Base-by-base conservation (phyloP, 92 coral and sea anemone species). In the Zoanthus sociatus region DNA sequence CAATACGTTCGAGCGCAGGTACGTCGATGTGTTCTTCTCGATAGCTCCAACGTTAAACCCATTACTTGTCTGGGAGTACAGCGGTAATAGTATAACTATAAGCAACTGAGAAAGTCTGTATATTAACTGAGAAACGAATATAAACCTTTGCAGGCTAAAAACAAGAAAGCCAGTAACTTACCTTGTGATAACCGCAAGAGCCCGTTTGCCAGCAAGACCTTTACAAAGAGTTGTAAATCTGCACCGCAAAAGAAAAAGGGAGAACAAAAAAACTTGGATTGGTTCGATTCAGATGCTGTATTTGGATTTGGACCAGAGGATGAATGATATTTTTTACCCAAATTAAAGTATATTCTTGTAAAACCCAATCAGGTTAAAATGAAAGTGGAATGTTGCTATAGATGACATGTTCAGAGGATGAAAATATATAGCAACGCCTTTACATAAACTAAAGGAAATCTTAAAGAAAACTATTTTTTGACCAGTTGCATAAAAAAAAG, bases 201-300 rank as follows among this genome's bases (percentile, higher is more conserved):
- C 51, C 95, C 97, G 69, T 97, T 95, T 89, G 94, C 87, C 82
- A 89, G 95, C 84, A 94, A 94, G 76, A 18, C 11, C 11, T 77
- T 93, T 55, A 90, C 95, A 9, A 93, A 94, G 86, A 84, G 90
- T 64, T 73, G 73, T 15, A 94, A 89, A 30, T 92, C 99, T 67
- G 56, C 87, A 14, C 70, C 84, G 60, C 86, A 90, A 13, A 94
- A 86, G 78, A 92, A 89, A 81, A 91, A 89, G 73, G 89, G 84
- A 42, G 90, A 60, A 6, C 88, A 90, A n/a, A 92, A 91, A 54
- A 92, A 93, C 48, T 87, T 92, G 70, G 96, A 93, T 26, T 97
- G 99, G 99, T 97, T 97, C 83, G 99, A 97, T 74, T 92, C 94
- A 61, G 98, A 95, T 86, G 90, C 91, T 50, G 88, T 95, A 15